Base-by-base conservation (phyloP, 2,113 vertebrate genomes). In the Entomyzon cyanotis region DNA sequence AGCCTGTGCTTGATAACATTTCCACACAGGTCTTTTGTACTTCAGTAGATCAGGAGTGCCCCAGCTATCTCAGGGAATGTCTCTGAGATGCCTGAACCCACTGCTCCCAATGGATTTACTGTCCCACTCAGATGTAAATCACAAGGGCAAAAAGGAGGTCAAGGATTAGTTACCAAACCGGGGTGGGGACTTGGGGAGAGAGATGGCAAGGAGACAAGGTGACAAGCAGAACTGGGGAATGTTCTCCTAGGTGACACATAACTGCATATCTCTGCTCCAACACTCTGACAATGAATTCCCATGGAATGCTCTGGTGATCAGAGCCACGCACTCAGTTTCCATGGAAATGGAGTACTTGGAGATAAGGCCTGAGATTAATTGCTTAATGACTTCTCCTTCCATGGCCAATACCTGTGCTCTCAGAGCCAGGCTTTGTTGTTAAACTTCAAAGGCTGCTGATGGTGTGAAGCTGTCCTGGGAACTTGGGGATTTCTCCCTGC, bases 321-420 rank as follows among this genome's bases (percentile, higher is more conserved):
- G 59, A 93, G 92, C 63, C 88, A 94, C 92, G 53, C 10, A 42
- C 59, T 73, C 67, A 5, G 83, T 92, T 89, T 83, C 94, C 85
- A 85, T 55, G 89, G 92, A 83, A 78, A 93, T n/a, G 63, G 39
- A 88, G 50, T 15, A 70, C 53, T 52, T 86, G 42, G 75, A 94
- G 89, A 88, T 88, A 95, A 93, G 60, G 70, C 41, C 68, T 11
- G 39, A 52, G 79, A 64, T 90, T 84, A 90, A 87, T 85, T 78
- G 58, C 64, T 82, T 91, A 63, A 71, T 75, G 52, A 76, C 79
- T 88, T 94, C 64, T 93, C 67, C 58, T 80, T 95, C 37, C 22
- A 7, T 5, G 21, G 60, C 69, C 69, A 62, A 22, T 41, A 76
- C 8, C 76, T 64, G 28, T 2, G 25, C 3, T 31, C n/a, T 69